These are phyloP conservation scores for Apamea sordens DNA, from an alignment of 2,888 invertebrate genomes.

Conservation along the genomic window DNA sequence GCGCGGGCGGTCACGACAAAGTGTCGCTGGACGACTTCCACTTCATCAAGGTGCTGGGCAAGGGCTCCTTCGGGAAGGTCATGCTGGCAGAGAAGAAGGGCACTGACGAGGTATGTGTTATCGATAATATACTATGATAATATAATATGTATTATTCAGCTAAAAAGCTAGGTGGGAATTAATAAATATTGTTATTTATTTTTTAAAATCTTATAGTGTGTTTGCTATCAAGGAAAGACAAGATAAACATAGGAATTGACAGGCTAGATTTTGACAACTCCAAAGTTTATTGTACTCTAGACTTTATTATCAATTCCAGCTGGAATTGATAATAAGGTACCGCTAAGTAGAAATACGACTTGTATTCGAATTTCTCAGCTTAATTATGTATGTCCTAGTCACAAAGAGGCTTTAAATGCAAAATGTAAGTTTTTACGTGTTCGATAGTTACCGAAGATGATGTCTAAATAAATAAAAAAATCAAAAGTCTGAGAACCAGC, in stretches of 20 bases:
- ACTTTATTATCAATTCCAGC: not conserved
- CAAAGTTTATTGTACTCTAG: too few species aligned
- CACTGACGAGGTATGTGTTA: constrained; percentile 93
- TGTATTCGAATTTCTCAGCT: too few species aligned
- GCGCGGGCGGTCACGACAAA: constrained; percentile 83
- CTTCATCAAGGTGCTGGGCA: constrained; percentile 99
- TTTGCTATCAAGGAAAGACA: not conserved
- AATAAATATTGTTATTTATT: not conserved
- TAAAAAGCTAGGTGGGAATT: not conserved
- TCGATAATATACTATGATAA: not conserved
- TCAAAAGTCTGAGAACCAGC: too few species aligned
- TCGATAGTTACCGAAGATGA: not conserved
- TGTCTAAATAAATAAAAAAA: not conserved
- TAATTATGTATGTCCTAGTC: too few species aligned
- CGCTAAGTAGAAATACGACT: too few species aligned
- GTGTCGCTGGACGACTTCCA: constrained; percentile 96
- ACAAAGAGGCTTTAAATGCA: too few species aligned
- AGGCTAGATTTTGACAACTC: not conserved
- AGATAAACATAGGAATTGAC: not conserved
- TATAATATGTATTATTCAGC: not conserved
- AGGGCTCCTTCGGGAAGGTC: constrained; percentile 99
- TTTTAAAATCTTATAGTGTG: not conserved
- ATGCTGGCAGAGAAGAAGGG: constrained; percentile 99
- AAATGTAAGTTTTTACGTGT: too few species aligned
- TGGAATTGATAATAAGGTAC: not conserved